phyloP scores from a whole-genome alignment of 1,140 invertebrate species.

The Nephila pilipes region DNA sequence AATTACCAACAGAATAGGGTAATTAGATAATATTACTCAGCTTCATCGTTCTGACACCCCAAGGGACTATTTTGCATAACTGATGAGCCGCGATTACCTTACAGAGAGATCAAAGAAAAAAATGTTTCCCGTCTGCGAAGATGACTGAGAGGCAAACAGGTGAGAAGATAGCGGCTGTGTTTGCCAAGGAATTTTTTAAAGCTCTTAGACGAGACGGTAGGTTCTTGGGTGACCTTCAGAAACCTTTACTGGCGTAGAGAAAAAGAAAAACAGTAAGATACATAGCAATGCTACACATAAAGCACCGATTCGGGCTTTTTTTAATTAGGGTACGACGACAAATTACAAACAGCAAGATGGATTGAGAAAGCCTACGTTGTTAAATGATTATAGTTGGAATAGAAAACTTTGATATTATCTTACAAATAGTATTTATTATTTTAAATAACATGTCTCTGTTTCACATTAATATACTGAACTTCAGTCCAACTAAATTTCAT shows the following conservation, averaged over 20 bases:
- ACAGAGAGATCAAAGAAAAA: conserved; percentile 37
- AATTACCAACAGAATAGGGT: not conserved
- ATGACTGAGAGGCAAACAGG: conserved; percentile 45
- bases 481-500: too few species aligned
- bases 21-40: conserved; percentile 7
- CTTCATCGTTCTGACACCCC: conserved; percentile 1
- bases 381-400: not conserved
- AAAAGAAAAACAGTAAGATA: not conserved
- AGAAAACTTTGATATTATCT: not conserved
- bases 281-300: conserved; percentile 26
- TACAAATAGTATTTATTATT: not conserved
- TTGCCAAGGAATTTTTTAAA: conserved; percentile 65
- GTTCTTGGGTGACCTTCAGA: conserved; percentile 60
- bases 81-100: conserved; percentile 27
- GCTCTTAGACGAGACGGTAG: conserved; percentile 55
- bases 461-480: too few species aligned
- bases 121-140: conserved; percentile 16
- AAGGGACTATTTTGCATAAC: conserved; percentile 25
- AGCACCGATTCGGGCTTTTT: not conserved
- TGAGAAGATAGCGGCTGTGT: conserved; percentile 47
- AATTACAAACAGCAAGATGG: conserved; percentile 30
- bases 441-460: too few species aligned
- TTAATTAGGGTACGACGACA: conserved; percentile 14
- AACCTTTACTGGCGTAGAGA: conserved; percentile 38
- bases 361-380: not conserved